Evolutionary conservation across 1,140 invertebrate genomes (phyloP).

Genomic region (Hypsibius dujardini): DNA sequence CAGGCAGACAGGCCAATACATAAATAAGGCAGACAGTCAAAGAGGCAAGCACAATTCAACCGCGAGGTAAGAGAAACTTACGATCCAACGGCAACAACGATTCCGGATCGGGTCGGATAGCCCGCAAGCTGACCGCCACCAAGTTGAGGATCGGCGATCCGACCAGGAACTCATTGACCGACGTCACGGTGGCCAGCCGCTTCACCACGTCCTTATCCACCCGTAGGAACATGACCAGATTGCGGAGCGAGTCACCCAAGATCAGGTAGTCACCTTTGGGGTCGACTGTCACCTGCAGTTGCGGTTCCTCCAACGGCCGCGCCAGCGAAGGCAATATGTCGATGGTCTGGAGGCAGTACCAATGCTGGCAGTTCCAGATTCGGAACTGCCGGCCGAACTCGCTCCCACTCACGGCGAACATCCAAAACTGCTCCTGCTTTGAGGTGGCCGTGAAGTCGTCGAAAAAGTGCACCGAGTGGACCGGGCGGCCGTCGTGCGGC

Average conservation of each 20-base stretch:
- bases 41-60: neutral
- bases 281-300: conserved; percentile 14
- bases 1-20: neutral
- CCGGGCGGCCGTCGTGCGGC: conserved; percentile 8
- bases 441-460: neutral
- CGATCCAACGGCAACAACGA: neutral
- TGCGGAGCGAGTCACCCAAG: neutral
- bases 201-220: neutral
- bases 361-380: conserved; percentile 79
- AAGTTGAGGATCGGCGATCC: conserved; percentile 9
- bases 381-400: conserved; percentile 75
- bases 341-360: conserved; percentile 75
- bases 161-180: neutral
- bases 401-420: conserved; percentile 72
- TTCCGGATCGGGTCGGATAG: neutral
- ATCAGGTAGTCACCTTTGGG: conserved; percentile 3
- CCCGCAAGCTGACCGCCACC: neutral
- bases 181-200: neutral
- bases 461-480: conserved; percentile 1
- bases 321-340: neutral
- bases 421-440: conserved; percentile 55
- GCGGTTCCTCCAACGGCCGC: neutral
- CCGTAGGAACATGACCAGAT: neutral
- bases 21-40: neutral
- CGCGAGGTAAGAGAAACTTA: neutral